Evolutionary conservation across 2,888 invertebrate genomes (phyloP).

Genomic region (Andrena marginata): DNA sequence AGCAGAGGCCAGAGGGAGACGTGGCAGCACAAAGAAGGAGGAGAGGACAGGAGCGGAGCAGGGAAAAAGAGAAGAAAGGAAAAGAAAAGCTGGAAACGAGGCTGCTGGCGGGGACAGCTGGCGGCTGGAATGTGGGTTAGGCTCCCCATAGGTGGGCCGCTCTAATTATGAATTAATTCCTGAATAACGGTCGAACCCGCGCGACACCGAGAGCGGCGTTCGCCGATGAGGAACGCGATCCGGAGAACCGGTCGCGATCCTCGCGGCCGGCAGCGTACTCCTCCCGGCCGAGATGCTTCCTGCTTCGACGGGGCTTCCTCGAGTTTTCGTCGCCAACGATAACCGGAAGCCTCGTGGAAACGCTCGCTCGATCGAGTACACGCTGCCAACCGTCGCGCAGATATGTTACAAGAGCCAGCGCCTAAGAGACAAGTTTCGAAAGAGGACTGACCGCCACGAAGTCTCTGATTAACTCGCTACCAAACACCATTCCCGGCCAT

Average conservation of each 20-base stretch:
- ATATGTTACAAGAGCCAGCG: neutral
- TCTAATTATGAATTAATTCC: slow-evolving; percentile 84
- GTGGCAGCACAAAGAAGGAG: slow-evolving; percentile 8
- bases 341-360: neutral
- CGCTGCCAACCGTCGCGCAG: neutral
- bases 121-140: slow-evolving; percentile 81
- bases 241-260: slow-evolving; percentile 71
- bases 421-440: no score
- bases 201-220: slow-evolving; percentile 68
- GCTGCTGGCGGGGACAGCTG: slow-evolving; percentile 76
- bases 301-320: slow-evolving; percentile 35
- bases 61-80: slow-evolving; percentile 46
- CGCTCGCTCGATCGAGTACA: neutral
- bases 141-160: slow-evolving; percentile 77
- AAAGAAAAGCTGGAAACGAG: slow-evolving; percentile 70
- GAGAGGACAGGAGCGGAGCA: neutral
- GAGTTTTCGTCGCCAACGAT: slow-evolving; percentile 11
- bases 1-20: slow-evolving; percentile 51
- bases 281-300: slow-evolving; percentile 12
- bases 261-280: slow-evolving; percentile 46
- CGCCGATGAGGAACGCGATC: slow-evolving; percentile 67
- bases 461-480: slow-evolving; percentile 23
- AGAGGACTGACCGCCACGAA: neutral
- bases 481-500: slow-evolving; percentile 19
- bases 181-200: slow-evolving; percentile 82